These are phyloP conservation scores for Plodia interpunctella DNA, from an alignment of 1,140 invertebrate genomes.

Conservation along the genomic window DNA sequence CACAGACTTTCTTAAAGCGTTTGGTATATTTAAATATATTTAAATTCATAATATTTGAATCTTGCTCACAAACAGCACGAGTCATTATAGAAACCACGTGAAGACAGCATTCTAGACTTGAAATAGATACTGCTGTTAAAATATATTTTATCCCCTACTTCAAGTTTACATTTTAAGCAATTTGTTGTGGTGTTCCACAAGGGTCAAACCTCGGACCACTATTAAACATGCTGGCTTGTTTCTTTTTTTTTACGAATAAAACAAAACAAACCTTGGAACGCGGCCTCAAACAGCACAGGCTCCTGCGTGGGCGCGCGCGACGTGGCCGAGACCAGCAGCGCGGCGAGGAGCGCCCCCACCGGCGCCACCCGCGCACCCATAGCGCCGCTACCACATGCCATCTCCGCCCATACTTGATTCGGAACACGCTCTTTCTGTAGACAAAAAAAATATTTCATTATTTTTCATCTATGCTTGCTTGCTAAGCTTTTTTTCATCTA, in stretches of 20 bases:
- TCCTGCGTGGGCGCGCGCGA: constrained; percentile 52
- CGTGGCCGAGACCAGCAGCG: constrained; percentile 42
- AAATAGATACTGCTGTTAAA: too few species aligned
- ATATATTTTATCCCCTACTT: too few species aligned
- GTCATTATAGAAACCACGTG: too few species aligned
- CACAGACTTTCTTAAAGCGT: too few species aligned
- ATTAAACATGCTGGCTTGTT: neutral
- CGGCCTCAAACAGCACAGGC: constrained; percentile 56
- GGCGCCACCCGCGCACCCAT: constrained; percentile 46
- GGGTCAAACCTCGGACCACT: neutral
- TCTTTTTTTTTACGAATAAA: neutral
- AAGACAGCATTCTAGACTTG: too few species aligned
- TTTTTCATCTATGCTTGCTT: too few species aligned
- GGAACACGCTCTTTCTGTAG: constrained; percentile 20
- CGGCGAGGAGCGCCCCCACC: constrained; percentile 45
- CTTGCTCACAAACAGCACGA: too few species aligned
- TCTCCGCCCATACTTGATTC: constrained; percentile 50
- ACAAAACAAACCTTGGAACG: constrained; percentile 56
- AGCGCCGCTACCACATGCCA: constrained; percentile 56
- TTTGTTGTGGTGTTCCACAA: neutral
- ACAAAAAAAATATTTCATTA: constrained; percentile 13
- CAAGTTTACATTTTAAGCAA: neutral
- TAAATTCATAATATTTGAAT: too few species aligned
- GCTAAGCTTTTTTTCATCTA: too few species aligned
- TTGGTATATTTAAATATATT: too few species aligned